Conservation (phyloP, 1,140 invertebrate species). For the Heliconius hermathena region DNA sequence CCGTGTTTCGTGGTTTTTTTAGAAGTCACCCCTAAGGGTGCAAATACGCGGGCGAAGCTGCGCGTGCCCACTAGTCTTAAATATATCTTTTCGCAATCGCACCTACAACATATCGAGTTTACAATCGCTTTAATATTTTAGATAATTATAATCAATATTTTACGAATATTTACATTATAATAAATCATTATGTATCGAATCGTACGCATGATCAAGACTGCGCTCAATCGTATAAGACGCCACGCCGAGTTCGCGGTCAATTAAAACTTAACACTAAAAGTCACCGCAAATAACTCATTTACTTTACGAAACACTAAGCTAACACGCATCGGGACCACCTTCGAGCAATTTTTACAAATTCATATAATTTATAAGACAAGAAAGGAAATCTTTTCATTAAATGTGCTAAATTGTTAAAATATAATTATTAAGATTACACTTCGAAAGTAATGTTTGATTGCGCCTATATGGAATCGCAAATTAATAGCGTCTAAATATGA, state of each 20-base stretch:
- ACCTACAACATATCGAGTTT: too few species aligned
- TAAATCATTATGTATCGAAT: not conserved
- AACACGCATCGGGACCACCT: slow-evolving; percentile 41
- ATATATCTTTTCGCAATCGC: too few species aligned
- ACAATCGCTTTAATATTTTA: too few species aligned
- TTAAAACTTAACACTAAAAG: slow-evolving; percentile 48
- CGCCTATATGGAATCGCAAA: slow-evolving; percentile 36
- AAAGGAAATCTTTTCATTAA: slow-evolving; percentile 41
- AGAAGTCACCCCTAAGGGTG: too few species aligned
- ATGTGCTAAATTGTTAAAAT: slow-evolving; percentile 45
- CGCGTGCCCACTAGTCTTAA: too few species aligned
- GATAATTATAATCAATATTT: not conserved
- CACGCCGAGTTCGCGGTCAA: slow-evolving; percentile 42
- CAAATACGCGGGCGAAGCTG: too few species aligned
- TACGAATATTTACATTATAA: slow-evolving; percentile 1
- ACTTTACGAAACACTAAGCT: slow-evolving; percentile 41
- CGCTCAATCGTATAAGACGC: not conserved
- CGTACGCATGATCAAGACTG: not conserved
- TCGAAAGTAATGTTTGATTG: slow-evolving; percentile 36
- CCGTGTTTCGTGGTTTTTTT: too few species aligned
- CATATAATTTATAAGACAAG: slow-evolving; percentile 25
- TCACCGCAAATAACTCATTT: slow-evolving; percentile 31
- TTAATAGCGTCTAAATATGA: slow-evolving; percentile 31
- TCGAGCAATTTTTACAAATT: slow-evolving; percentile 25
- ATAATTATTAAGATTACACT: slow-evolving; percentile 40